Percentiles rank a stretch among this genome's conserved stretches.
Conservation (phyloP, 1,140 invertebrate species). For the Cydia amplana region DNA sequence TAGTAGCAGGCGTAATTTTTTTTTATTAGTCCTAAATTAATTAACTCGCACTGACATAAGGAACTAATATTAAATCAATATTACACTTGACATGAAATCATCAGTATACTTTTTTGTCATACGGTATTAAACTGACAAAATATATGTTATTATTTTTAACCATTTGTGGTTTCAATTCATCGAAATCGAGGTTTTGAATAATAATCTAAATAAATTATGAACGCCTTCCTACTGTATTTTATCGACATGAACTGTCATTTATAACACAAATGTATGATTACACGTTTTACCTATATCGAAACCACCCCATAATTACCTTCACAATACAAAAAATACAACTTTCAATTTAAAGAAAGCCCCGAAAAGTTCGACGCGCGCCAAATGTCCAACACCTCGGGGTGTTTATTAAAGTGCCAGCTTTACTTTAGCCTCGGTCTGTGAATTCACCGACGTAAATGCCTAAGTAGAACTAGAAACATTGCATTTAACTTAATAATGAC, state of each 20-base stretch:
- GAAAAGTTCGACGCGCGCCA: conserved; percentile 45
- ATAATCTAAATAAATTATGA: conserved; percentile 9
- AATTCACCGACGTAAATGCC: not conserved
- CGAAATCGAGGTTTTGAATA: not conserved
- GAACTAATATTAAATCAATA: no score
- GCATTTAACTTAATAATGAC: not conserved
- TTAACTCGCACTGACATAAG: no score
- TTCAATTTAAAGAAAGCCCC: conserved; percentile 24
- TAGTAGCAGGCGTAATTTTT: no score
- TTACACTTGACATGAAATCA: no score
- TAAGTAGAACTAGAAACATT: not conserved
- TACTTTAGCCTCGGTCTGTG: not conserved
- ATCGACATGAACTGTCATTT: conserved; percentile 14
- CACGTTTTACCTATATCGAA: conserved; percentile 3
- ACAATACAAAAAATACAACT: conserved; percentile 15
- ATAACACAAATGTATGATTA: conserved; percentile 26
- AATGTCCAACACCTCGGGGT: conserved; percentile 57
- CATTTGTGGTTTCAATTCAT: not conserved
- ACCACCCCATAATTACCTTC: conserved; percentile 15
- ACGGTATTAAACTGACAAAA: no score
- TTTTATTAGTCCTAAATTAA: no score
- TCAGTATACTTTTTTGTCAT: no score
- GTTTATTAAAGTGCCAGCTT: conserved; percentile 41
- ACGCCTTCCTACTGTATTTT: not conserved
- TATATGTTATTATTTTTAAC: no score